Percentiles rank a stretch among this genome's conserved stretches.
phyloP scores from a whole-genome alignment of 1,140 invertebrate species.

The Sesamia nonagrioides region DNA sequence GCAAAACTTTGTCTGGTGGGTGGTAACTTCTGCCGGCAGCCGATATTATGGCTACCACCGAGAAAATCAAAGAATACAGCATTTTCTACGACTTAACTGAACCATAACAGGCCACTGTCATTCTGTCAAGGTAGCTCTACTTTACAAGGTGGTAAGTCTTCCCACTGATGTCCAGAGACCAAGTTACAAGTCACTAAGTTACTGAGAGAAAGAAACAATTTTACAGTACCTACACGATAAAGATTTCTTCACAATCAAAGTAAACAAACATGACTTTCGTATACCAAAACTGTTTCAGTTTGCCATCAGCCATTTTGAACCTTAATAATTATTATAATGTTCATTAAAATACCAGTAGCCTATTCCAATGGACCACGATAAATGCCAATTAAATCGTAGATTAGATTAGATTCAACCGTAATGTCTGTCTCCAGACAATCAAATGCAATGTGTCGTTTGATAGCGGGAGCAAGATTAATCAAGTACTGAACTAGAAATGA shows the following conservation, averaged over 20 bases:
- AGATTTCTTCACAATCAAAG: background rate
- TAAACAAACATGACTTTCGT: background rate
- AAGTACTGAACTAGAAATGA: slow-evolving; percentile 29
- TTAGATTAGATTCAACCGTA: slow-evolving; percentile 40
- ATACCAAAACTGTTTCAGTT: background rate
- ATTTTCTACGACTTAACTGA: too few species aligned
- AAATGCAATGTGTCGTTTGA: slow-evolving; percentile 41
- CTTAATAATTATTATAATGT: slow-evolving; percentile 23
- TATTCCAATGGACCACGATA: slow-evolving; percentile 29
- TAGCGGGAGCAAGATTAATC: slow-evolving; percentile 35
- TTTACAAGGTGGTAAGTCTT: too few species aligned
- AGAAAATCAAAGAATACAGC: too few species aligned
- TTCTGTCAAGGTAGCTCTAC: too few species aligned
- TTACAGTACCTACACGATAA: background rate
- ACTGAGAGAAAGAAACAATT: too few species aligned
- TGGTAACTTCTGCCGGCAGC: too few species aligned
- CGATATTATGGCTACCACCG: too few species aligned
- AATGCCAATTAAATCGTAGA: slow-evolving; percentile 43
- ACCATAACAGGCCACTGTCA: too few species aligned
- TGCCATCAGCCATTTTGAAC: background rate
- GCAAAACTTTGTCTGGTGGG: too few species aligned
- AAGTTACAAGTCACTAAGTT: too few species aligned
- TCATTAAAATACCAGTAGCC: slow-evolving; percentile 33
- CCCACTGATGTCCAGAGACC: too few species aligned
- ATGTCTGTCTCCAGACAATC: slow-evolving; percentile 39